Percentiles rank a stretch among this genome's conserved stretches.
Conservation (phyloP, 2,888 invertebrate genomes). For the Lamellibrachia columna region DNA sequence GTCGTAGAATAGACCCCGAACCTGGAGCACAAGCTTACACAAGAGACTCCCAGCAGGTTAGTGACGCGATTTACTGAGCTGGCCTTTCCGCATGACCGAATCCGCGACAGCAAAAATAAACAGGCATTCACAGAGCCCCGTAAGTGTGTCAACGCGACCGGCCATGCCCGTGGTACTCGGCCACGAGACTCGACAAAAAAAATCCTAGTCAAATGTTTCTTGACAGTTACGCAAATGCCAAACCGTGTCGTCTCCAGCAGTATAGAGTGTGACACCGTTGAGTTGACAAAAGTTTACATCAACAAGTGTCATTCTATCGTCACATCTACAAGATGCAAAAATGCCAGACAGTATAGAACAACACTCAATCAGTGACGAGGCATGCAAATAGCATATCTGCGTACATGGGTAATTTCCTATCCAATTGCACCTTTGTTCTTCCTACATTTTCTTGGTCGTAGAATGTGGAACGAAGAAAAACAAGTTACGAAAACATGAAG, state of each 20-base stretch:
- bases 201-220: neutral
- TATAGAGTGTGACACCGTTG: neutral
- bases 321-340: no score
- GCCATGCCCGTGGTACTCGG: neutral
- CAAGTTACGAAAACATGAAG: no score
- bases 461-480: no score
- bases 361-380: no score
- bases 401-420: no score
- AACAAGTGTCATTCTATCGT: no score
- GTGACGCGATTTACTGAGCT: neutral
- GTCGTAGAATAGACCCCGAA: neutral
- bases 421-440: no score
- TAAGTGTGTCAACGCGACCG: neutral
- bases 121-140: neutral
- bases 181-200: neutral
- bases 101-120: neutral
- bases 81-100: neutral
- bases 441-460: no score
- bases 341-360: no score
- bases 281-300: no score
- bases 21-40: neutral
- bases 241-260: neutral
- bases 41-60: neutral
- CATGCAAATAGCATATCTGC: no score
- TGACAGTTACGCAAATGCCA: neutral